Evolutionary conservation across 2,888 invertebrate genomes (phyloP).

Genomic region (Rapana venosa): DNA sequence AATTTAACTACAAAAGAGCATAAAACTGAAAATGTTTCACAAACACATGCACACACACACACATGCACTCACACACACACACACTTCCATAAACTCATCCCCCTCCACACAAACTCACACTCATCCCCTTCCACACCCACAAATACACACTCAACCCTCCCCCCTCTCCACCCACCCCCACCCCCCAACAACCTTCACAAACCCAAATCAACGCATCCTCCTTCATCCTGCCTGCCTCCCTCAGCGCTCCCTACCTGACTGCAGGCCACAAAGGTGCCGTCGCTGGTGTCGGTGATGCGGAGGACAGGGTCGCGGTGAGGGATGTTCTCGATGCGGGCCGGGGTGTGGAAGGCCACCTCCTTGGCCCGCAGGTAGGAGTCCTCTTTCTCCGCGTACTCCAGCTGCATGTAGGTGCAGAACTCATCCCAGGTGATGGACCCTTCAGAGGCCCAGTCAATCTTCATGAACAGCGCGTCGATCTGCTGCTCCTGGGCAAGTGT

Average conservation of each 20-base stretch:
- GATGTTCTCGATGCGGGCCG: constrained; percentile 75
- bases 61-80: not conserved
- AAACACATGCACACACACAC: not conserved
- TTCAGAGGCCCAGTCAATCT: constrained; percentile 78
- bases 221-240: not conserved
- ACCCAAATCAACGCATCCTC: not conserved
- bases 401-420: constrained; percentile 79
- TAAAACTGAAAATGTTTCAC: too few relatives aligned
- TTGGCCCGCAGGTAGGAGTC: constrained; percentile 75
- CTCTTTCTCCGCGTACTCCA: constrained; percentile 78
- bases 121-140: too few relatives aligned
- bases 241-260: constrained; percentile 66
- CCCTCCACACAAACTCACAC: too few relatives aligned
- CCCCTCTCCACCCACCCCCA: not conserved
- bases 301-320: constrained; percentile 77
- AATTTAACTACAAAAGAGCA: too few relatives aligned
- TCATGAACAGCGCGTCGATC: constrained; percentile 77
- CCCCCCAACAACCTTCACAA: too few relatives aligned
- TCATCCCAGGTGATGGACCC: constrained; percentile 78
- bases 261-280: constrained; percentile 77
- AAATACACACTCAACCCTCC: not conserved
- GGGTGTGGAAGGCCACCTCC: constrained; percentile 75
- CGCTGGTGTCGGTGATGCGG: constrained; percentile 73
- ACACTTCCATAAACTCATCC: not conserved
- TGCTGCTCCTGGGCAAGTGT: constrained; percentile 67